Base-by-base conservation (phyloP, 2,113 vertebrate species). In the Hystrix cristata region DNA sequence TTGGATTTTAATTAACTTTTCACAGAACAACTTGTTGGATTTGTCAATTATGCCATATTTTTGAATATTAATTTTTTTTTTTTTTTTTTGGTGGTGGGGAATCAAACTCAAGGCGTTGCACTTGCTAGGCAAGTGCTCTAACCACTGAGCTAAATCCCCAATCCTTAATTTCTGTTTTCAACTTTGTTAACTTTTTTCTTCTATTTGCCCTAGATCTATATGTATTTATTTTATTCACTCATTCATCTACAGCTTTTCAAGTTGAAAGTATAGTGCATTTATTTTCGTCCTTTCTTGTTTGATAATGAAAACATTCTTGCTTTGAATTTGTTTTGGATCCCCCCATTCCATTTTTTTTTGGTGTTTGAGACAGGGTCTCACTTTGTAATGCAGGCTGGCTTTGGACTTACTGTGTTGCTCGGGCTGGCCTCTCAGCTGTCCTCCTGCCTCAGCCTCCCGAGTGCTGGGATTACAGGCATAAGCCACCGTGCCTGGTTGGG, bases 251-350 rank as follows among this genome's bases (percentile, higher is more conserved):
- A 81, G 23, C 78, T 94, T 81, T 92, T 92, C 72, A 65, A 81
- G 13, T 88, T 95, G 46, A 96, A 96, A 87, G 48, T 43, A 48
- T 92, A 90, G 18, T 90, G 34, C 29, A 87, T 87, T 95, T 94
- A 89, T 86, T 95, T 95, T 85, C 87, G 34, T 78, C 76, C 46
- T 69, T 76, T 94, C 16, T 87, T 90, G 48, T 90, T 82, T 85
- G 71, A 78, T 86, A 57, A 72, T 92, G 65, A 86, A 92, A 72
- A 84, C 4, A 62, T 53, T 86, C n/a, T 84, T 79, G 57, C 67
- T 87, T 89, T 93, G 53, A 69, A 78, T 0, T 48, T 87, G 31
- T 46, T 57, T 96, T 92, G 57, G 51, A 67, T 69, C 21, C 43
- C 23, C 12, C 21, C 1, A 55, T 80, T 80, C 51, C 55, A 18